Evolutionary conservation across 2,113 vertebrate species (phyloP).

Genomic region (Python bivittatus): DNA sequence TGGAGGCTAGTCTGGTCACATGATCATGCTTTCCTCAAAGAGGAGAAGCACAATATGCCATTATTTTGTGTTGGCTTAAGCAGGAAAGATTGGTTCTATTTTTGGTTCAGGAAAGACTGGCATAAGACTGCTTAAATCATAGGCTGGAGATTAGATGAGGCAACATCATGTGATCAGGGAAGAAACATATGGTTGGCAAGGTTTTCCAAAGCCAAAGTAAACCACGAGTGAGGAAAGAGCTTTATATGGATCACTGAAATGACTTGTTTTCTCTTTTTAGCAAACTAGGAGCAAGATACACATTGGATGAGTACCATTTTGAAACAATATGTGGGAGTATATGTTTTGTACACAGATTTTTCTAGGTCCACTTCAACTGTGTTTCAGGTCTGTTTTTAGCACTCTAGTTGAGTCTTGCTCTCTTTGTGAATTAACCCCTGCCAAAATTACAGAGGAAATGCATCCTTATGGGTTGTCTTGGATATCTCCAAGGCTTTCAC

Average conservation of each 20-base stretch:
- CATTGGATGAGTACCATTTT: neutral
- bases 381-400: neutral
- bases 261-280: neutral
- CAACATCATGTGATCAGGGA: neutral
- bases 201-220: neutral
- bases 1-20: neutral
- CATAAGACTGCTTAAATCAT: neutral
- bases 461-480: neutral
- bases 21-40: neutral
- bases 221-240: neutral
- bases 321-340: neutral
- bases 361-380: neutral
- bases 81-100: neutral
- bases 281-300: neutral
- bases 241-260: neutral
- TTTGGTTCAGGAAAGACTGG: neutral
- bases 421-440: neutral
- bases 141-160: neutral
- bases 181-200: neutral
- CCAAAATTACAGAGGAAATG: neutral
- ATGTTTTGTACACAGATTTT: neutral
- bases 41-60: neutral
- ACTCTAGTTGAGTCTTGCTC: neutral
- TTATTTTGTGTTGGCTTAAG: neutral
- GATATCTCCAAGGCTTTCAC: neutral